phyloP scores from a whole-genome alignment of 2,888 invertebrate species.

The Drosophila emarginata region DNA sequence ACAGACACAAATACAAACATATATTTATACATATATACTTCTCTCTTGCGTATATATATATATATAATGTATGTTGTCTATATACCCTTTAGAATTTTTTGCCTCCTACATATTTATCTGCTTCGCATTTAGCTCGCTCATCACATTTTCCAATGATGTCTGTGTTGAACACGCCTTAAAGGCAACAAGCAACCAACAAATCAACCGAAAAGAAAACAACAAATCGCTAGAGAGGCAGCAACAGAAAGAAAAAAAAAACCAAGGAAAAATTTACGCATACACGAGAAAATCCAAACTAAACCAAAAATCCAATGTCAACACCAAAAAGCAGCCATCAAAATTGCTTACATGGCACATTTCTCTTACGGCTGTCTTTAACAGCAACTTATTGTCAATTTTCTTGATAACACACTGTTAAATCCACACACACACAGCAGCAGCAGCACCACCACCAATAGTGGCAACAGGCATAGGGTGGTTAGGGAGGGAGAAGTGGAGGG shows the following conservation, averaged over 20 bases:
- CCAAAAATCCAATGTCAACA: constrained; percentile 48
- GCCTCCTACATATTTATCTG: constrained; percentile 6
- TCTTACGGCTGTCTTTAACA: constrained; percentile 74
- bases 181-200: constrained; percentile 6
- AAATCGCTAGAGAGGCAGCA: not conserved
- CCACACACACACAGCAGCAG: constrained; percentile 18
- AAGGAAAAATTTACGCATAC: constrained; percentile 37
- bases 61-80: not conserved
- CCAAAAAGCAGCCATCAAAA: constrained; percentile 52
- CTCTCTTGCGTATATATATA: too few species aligned
- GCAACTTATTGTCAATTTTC: constrained; percentile 77
- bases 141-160: constrained; percentile 21
- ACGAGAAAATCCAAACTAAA: constrained; percentile 29
- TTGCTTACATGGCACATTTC: constrained; percentile 73
- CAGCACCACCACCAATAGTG: constrained; percentile 1
- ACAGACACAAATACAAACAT: not conserved
- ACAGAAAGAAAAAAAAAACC: not conserved
- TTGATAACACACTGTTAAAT: constrained; percentile 66
- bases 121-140: constrained; percentile 42
- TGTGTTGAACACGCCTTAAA: constrained; percentile 32
- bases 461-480: not conserved
- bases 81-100: not conserved
- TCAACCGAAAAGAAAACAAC: constrained; percentile 8
- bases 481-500: not conserved
- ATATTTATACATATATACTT: not conserved